Conservation (phyloP, 2,888 invertebrate genomes). For the Rhyacophila evoluta region DNA sequence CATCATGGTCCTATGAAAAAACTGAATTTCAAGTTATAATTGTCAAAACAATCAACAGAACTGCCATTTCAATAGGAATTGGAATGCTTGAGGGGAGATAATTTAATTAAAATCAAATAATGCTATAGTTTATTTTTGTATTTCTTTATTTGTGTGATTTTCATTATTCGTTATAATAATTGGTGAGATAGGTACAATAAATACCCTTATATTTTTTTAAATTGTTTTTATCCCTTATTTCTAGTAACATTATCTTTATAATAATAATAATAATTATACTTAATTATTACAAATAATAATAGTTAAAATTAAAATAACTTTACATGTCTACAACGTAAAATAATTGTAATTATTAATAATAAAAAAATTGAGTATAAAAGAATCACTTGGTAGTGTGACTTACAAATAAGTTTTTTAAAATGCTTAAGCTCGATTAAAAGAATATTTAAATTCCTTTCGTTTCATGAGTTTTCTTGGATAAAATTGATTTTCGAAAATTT, state of each 20-base stretch:
- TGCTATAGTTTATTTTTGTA: slow-evolving; percentile 34
- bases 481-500: not conserved
- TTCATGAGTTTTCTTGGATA: not conserved
- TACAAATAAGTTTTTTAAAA: slow-evolving; percentile 39
- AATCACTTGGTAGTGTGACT: slow-evolving; percentile 42
- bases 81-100: too few relatives aligned
- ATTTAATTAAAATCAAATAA: too few relatives aligned
- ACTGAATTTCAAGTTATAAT: too few relatives aligned
- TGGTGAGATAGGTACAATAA: slow-evolving; percentile 52
- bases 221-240: slow-evolving; percentile 44
- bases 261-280: slow-evolving; percentile 37
- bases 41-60: too few relatives aligned
- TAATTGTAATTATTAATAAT: slow-evolving; percentile 25
- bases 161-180: slow-evolving; percentile 45
- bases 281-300: slow-evolving; percentile 28
- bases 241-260: slow-evolving; percentile 37
- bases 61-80: too few relatives aligned
- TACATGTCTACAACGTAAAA: slow-evolving; percentile 39
- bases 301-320: slow-evolving; percentile 30
- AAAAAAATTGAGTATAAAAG: slow-evolving; percentile 48
- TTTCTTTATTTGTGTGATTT: slow-evolving; percentile 44
- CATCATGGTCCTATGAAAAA: too few relatives aligned
- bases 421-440: slow-evolving; percentile 48
- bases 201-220: slow-evolving; percentile 50
- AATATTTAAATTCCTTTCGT: slow-evolving; percentile 33